Conservation (phyloP, 2,113 vertebrate genomes). For the Rhineura floridana region DNA sequence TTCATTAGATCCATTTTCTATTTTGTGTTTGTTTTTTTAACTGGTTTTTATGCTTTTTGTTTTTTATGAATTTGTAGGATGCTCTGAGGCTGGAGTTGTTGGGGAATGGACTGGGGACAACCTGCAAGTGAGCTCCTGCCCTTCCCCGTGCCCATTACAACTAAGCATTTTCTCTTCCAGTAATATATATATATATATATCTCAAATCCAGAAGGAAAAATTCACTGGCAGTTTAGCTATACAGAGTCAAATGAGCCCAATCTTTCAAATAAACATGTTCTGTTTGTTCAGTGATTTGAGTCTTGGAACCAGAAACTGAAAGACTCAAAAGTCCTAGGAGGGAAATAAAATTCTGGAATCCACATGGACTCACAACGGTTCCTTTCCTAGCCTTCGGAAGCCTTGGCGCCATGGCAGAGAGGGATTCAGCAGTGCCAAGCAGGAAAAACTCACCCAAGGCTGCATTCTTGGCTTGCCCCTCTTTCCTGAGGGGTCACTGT, state of each 20-base stretch:
- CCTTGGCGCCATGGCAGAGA: conserved; percentile 25
- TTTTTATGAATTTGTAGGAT: no score
- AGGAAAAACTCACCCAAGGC: conserved; percentile 51
- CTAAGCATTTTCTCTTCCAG: no score
- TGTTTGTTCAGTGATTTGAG: conserved; percentile 34
- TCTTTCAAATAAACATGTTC: not conserved
- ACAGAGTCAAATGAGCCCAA: conserved; percentile 7
- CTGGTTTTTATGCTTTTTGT: no score
- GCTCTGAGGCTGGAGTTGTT: no score
- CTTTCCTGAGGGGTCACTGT: conserved; percentile 2
- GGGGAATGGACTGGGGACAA: conserved; percentile 24
- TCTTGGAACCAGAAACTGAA: not conserved
- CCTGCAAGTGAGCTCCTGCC: not conserved
- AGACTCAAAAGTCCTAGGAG: conserved; percentile 41
- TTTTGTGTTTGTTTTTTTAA: no score
- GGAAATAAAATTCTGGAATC: conserved; percentile 30
- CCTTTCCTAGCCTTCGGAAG: conserved; percentile 27
- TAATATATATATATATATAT: no score
- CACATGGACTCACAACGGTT: conserved; percentile 41
- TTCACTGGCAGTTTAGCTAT: conserved; percentile 43
- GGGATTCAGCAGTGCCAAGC: conserved; percentile 51
- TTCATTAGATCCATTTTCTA: no score
- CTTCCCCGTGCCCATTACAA: not conserved
- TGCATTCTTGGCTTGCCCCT: conserved; percentile 5
- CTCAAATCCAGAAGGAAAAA: conserved; percentile 34